A percentile compares a stretch with the other conserved stretches of the same genome.
These are phyloP conservation scores for Aricia artaxerxes DNA, from an alignment of 2,888 invertebrate genomes.

Conservation along the genomic window DNA sequence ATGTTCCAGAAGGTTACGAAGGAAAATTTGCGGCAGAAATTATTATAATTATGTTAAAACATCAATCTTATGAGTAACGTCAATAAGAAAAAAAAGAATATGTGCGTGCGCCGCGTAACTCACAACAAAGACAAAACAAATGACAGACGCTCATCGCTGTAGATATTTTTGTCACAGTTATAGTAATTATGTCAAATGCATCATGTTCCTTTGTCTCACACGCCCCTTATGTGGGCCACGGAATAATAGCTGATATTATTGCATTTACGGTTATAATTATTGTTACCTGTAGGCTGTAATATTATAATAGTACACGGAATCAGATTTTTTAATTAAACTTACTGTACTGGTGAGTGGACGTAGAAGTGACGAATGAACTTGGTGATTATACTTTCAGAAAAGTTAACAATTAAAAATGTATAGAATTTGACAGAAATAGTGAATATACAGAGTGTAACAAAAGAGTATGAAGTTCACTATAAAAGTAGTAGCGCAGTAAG, in stretches of 20 bases:
- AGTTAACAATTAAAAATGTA: no score
- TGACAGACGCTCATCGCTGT: constrained; percentile 12
- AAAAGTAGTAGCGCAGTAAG: no score
- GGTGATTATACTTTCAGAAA: no score
- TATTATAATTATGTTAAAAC: not conserved
- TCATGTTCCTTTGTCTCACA: constrained; percentile 9
- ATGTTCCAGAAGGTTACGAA: no score
- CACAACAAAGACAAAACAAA: constrained; percentile 15
- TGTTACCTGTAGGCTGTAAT: no score
- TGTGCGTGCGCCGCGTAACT: not conserved
- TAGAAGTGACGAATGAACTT: no score
- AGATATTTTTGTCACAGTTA: constrained; percentile 6
- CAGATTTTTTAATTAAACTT: no score
- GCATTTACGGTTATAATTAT: no score
- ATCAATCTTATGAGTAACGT: not conserved
- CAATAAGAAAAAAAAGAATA: not conserved
- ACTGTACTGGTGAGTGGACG: no score
- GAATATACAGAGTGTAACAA: not conserved
- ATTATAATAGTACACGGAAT: not conserved
- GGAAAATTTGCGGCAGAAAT: not conserved
- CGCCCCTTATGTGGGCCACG: not conserved
- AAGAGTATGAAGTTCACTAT: not conserved
- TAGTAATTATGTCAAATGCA: constrained; percentile 9
- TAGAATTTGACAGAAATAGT: not conserved
- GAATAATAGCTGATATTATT: not conserved